Evolutionary conservation across 2,113 vertebrate genomes (phyloP).

Genomic region (Alectura lathami): DNA sequence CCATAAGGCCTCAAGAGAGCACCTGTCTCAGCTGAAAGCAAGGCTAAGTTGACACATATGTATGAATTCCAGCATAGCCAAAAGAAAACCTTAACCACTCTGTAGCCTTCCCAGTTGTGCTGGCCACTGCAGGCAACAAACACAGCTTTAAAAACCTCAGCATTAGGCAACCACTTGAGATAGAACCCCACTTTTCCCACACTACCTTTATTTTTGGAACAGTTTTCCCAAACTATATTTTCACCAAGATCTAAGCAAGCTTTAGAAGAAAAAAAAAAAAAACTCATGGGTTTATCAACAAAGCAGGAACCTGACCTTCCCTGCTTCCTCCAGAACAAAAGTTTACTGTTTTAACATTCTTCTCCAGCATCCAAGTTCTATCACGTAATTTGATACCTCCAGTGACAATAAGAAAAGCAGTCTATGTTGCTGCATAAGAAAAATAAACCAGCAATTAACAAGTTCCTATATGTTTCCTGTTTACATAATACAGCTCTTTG

Average conservation of each 20-base stretch:
- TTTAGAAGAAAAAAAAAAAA: neutral
- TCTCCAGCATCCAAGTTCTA: neutral
- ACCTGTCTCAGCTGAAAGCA: neutral
- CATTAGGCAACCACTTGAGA: neutral
- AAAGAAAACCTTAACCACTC: neutral
- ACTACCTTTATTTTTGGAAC: neutral
- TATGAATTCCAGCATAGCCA: neutral
- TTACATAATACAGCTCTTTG: constrained; percentile 21
- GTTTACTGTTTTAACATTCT: neutral
- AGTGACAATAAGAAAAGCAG: constrained; percentile 48
- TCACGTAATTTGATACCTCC: neutral
- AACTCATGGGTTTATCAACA: neutral
- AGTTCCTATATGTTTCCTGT: constrained; percentile 65
- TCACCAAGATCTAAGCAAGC: neutral
- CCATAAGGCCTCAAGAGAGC: neutral
- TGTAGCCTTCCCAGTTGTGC: neutral
- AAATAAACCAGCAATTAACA: constrained; percentile 64
- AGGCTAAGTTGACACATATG: neutral
- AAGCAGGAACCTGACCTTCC: neutral
- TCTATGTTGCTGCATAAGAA: constrained; percentile 30
- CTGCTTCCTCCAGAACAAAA: fast-evolving
- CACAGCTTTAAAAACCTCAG: neutral
- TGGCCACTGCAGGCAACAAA: neutral
- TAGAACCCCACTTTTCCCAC: neutral
- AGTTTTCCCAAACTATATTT: neutral